Base-by-base conservation (phyloP, 2,113 vertebrate genomes). In the Rhabdomys dilectus region DNA sequence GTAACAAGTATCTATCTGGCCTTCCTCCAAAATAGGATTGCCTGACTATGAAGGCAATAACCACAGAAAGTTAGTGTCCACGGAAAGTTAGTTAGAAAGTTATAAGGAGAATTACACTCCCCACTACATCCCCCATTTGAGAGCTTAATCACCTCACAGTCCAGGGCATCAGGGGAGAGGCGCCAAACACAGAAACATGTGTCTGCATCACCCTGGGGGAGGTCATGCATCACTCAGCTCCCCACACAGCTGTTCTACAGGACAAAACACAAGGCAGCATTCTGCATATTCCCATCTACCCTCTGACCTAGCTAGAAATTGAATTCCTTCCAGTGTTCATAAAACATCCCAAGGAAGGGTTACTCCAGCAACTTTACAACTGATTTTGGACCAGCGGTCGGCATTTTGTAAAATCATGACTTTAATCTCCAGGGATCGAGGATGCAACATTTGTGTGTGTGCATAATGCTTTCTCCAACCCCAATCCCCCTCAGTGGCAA, bases 281-380 rank as follows among this genome's bases (percentile, higher is more conserved):
- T 87, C 94, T 96, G 93, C 84, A 68, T 88, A 88, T 85, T 93
- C 68, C 82, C 92, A 88, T 21, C 84, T 73, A 81, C 81, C 92
- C 96, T 97, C 97, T 97, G 95, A 98, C 94, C 96, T 97, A 26
- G 91, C 94, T 86, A 97, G 76, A 77, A 96, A 94, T 0, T 97
- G 97, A 98, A 98, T 91, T 98, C 29, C 42, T 91, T 97, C 97
- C 97, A 97, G 92, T 93, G 75, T 97, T 98, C 95, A 90, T 89
- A 77, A 64, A 96, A 95, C 92, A 93, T 88, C 91, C 96, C 0
- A 15, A 97, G 92, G 97, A 97, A 96, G 60, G 85, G 58, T 97
- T 95, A 90, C 77, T 90, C 84, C 70, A 75, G 96, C 73, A 78
- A 96, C 60, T 98, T 96, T 93, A 96, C 89, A 95, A 97, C 68